Evolutionary conservation across 2,797 vertebrate genomes (phyloP).

Genomic region (Arctocebus calabarensis): DNA sequence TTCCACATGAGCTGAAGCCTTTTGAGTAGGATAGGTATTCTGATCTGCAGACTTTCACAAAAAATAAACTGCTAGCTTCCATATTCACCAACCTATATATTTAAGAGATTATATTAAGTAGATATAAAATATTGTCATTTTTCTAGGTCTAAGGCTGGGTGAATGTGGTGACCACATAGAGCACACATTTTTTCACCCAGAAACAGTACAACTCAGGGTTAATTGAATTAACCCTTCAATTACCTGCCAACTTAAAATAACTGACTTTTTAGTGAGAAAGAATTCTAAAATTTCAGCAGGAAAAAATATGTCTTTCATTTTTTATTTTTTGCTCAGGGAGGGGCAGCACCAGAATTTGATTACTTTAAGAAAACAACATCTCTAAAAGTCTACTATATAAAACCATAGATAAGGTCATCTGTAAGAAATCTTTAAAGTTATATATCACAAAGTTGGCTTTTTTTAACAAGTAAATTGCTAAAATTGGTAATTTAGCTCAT

Average conservation of each 20-base stretch:
- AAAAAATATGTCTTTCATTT: not conserved
- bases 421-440: constrained; percentile 25
- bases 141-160: not conserved
- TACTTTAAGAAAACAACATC: constrained; percentile 54
- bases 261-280: not conserved
- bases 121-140: not conserved
- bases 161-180: not conserved
- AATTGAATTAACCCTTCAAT: not conserved
- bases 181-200: not conserved
- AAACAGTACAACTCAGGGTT: constrained; percentile 11
- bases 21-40: not conserved
- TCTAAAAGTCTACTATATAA: constrained; percentile 50
- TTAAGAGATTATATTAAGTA: not conserved
- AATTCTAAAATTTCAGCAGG: not conserved
- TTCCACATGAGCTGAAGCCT: not conserved
- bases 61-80: not conserved
- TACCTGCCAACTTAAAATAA: constrained; percentile 29
- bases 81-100: not conserved
- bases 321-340: constrained; percentile 25
- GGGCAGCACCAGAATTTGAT: constrained; percentile 17
- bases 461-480: constrained; percentile 15
- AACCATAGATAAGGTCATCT: not conserved
- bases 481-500: constrained; percentile 66
- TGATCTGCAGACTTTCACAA: not conserved
- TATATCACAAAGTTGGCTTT: constrained; percentile 18